phyloP scores from a whole-genome alignment of 2,113 vertebrate species.

The Chunga burmeisteri region DNA sequence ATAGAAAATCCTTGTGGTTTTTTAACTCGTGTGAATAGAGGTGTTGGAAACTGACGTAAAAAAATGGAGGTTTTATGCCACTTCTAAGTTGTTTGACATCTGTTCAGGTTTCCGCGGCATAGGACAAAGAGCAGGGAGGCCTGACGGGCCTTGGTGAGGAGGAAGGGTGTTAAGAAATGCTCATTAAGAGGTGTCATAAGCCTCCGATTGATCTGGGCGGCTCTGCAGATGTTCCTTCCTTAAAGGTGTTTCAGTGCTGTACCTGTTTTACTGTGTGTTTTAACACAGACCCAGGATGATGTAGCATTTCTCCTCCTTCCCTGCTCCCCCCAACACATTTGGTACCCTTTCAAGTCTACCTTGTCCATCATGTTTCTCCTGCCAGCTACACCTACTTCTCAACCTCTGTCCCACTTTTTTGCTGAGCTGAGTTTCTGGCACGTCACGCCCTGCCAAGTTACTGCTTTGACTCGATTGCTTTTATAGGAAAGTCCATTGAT shows the following conservation, averaged over 20 bases:
- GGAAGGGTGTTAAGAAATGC: neutral
- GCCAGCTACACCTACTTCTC: neutral
- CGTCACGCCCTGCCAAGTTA: neutral
- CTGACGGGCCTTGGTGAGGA: neutral
- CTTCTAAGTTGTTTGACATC: neutral
- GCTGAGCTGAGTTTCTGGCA: neutral
- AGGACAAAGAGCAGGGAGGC: neutral
- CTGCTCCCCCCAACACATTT: accelerated
- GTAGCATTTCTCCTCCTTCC: neutral
- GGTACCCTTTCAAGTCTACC: neutral
- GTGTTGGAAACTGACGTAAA: neutral
- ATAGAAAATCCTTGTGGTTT: neutral
- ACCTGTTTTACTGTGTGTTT: accelerated
- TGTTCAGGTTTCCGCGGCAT: accelerated
- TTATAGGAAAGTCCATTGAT: neutral
- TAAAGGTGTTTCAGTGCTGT: accelerated
- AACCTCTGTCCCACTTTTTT: neutral
- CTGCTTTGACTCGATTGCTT: neutral
- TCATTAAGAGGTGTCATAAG: neutral
- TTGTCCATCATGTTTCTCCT: neutral
- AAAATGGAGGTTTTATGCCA: neutral
- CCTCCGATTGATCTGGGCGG: neutral
- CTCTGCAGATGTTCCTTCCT: neutral
- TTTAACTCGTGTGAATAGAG: neutral
- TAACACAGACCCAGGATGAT: neutral